These are phyloP conservation scores for Taenioides sp. DNA, from an alignment of 2,797 vertebrate genomes.

Conservation along the genomic window DNA sequence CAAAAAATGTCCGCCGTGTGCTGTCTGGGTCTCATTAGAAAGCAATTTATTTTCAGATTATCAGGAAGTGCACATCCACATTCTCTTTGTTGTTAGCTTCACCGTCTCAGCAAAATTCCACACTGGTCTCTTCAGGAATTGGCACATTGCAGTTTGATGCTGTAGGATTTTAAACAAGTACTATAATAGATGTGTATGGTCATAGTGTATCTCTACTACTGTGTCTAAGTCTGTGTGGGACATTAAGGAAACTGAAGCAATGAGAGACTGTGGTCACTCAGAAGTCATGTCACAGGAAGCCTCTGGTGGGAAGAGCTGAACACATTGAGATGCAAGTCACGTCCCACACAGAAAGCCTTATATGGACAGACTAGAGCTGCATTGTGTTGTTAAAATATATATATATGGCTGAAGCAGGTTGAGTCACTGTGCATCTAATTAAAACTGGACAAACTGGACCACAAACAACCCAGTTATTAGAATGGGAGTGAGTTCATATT, in stretches of 20 bases:
- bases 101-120: too few species aligned
- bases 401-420: conserved; percentile 16
- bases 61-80: too few species aligned
- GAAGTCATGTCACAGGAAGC: conserved; percentile 67
- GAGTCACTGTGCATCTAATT: conserved; percentile 19
- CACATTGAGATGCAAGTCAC: conserved; percentile 56
- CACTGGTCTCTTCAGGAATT: too few species aligned
- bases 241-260: conserved; percentile 39
- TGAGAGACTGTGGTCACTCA: conserved; percentile 48
- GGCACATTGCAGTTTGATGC: too few species aligned
- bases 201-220: not conserved
- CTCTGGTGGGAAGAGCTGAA: conserved; percentile 48
- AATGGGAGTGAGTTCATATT: conserved; percentile 3
- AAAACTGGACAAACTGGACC: conserved; percentile 6
- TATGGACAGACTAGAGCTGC: conserved; percentile 54
- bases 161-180: too few species aligned
- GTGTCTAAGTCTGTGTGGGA: not conserved
- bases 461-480: not conserved
- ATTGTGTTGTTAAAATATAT: conserved; percentile 39
- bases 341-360: conserved; percentile 60
- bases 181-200: not conserved
- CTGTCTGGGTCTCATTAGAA: too few species aligned
- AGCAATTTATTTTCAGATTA: too few species aligned
- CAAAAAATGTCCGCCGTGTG: too few species aligned
- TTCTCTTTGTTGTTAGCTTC: too few species aligned